phyloP scores from a whole-genome alignment of 2,888 invertebrate genomes.

The Emmelina monodactyla region DNA sequence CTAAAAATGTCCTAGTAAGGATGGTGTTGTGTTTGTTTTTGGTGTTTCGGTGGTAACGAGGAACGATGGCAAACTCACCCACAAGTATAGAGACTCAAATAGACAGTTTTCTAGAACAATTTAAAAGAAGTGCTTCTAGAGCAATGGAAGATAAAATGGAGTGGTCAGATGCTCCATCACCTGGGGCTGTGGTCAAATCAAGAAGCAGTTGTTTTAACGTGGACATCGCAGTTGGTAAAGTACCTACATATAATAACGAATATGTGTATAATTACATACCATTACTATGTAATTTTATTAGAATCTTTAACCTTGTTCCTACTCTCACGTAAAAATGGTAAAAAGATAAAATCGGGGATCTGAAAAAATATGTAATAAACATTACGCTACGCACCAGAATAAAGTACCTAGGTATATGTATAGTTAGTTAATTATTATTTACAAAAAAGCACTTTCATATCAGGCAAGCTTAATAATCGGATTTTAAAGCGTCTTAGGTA shows the following conservation, averaged over 20 bases:
- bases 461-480: too few species aligned
- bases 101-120: conserved; percentile 84
- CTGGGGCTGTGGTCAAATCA: conserved; percentile 52
- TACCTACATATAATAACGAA: too few species aligned
- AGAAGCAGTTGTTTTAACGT: conserved; percentile 59
- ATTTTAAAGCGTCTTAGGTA: too few species aligned
- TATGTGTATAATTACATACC: neutral
- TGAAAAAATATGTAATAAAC: too few species aligned
- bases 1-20: conserved; percentile 30
- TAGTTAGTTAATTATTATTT: too few species aligned
- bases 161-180: conserved; percentile 57
- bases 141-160: conserved; percentile 73
- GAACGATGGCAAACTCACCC: conserved; percentile 70
- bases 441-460: too few species aligned
- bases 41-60: conserved; percentile 61
- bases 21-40: conserved; percentile 56
- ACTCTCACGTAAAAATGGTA: too few species aligned
- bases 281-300: too few species aligned
- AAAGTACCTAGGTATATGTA: too few species aligned
- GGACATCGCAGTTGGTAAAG: conserved; percentile 50
- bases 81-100: conserved; percentile 83
- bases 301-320: too few species aligned
- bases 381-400: too few species aligned
- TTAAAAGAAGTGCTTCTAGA: conserved; percentile 79
- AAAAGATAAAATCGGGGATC: too few species aligned